Evolutionary conservation across 2,797 vertebrate genomes (phyloP).

Genomic region (Threskiornis aethiopicus): DNA sequence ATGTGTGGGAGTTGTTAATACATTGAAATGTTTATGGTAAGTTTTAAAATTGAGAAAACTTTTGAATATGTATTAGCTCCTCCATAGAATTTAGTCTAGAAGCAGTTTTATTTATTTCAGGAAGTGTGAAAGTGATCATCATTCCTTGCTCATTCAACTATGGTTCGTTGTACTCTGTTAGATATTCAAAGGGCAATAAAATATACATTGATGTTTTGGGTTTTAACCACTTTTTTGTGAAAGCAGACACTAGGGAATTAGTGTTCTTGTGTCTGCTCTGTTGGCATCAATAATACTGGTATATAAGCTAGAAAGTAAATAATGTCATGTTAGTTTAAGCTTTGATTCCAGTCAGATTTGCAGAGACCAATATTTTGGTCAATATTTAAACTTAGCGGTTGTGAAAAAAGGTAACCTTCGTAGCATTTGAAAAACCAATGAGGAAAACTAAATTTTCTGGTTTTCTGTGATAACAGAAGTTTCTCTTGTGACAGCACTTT

Average conservation of each 20-base stretch:
- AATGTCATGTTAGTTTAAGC: background rate
- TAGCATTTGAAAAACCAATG: background rate
- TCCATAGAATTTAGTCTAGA: background rate
- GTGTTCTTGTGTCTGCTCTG: background rate
- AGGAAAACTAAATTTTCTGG: background rate
- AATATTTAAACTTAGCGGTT: background rate
- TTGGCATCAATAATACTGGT: background rate
- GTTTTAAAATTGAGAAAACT: background rate
- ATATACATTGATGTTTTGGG: background rate
- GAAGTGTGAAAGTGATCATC: background rate
- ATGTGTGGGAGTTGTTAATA: background rate
- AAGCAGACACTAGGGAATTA: background rate
- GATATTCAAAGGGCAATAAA: background rate
- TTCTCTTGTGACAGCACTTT: background rate
- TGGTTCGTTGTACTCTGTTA: background rate
- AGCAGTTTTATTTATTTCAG: background rate
- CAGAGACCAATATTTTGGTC: background rate
- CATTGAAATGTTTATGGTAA: background rate
- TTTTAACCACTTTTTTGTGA: background rate
- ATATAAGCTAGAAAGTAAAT: background rate
- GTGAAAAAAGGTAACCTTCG: background rate
- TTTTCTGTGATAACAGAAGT: background rate
- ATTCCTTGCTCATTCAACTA: background rate
- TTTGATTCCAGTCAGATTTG: background rate
- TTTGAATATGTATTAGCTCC: background rate